Percentiles rank a stretch among this genome's conserved stretches.
phyloP scores from a whole-genome alignment of 2,797 vertebrate genomes.

The Periophthalmus magnuspinnatus region DNA sequence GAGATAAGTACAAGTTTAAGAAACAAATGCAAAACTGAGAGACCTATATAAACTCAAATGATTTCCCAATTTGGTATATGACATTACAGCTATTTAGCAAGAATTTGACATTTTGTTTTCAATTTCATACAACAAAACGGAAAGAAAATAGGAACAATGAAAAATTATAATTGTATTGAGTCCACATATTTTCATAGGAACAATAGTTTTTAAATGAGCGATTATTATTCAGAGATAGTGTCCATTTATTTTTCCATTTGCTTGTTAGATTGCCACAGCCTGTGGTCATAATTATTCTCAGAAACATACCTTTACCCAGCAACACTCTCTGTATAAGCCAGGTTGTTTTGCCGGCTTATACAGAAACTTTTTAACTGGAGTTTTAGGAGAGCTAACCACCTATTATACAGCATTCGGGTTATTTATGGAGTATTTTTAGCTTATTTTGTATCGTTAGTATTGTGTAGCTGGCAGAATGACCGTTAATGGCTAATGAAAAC shows the following conservation, averaged over 20 bases:
- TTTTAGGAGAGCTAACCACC: background rate
- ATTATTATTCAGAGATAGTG: background rate
- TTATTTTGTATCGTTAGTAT: too few species aligned
- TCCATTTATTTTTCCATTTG: background rate
- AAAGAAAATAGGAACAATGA: too few species aligned
- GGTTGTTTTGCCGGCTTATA: background rate
- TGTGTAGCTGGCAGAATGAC: too few species aligned
- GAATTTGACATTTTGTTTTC: too few species aligned
- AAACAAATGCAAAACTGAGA: background rate
- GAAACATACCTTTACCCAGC: background rate
- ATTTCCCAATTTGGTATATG: too few species aligned
- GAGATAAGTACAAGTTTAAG: conserved; percentile 6
- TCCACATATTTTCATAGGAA: background rate
- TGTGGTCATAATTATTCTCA: background rate
- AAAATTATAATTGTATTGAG: background rate
- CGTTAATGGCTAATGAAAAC: too few species aligned
- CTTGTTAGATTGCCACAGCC: background rate
- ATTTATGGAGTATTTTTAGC: background rate
- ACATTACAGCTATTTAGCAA: too few species aligned
- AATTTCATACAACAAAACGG: too few species aligned
- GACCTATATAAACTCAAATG: too few species aligned
- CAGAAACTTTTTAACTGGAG: background rate
- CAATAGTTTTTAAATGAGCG: background rate
- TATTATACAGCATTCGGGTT: background rate
- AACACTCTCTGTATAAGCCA: background rate